Conservation (phyloP, 2,888 invertebrate species). For the Itoplectis maculator region DNA sequence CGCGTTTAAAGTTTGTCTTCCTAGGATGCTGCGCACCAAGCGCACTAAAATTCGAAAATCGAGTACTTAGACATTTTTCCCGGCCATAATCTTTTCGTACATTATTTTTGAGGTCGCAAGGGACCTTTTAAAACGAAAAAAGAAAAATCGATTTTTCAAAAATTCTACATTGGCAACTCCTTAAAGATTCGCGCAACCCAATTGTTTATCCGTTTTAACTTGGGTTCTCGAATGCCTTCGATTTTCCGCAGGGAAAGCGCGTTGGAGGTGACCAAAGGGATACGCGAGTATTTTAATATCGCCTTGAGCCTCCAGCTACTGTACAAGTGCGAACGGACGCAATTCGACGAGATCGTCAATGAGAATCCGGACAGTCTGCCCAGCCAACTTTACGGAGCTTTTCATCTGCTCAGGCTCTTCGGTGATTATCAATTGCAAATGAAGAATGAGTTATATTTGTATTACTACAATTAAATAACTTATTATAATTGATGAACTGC, state of each 20-base stretch:
- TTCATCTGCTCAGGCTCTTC: constrained; percentile 95
- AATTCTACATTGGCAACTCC: too few relatives aligned
- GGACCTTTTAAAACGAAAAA: too few relatives aligned
- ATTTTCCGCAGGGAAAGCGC: constrained; percentile 77
- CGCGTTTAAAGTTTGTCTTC: too few relatives aligned
- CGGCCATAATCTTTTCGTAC: too few relatives aligned
- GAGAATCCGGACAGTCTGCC: constrained; percentile 92
- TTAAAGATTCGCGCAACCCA: constrained; percentile 42
- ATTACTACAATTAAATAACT: too few relatives aligned
- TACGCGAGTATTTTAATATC: constrained; percentile 97
- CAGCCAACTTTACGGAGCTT: constrained; percentile 94
- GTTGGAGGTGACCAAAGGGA: constrained; percentile 86
- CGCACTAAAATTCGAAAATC: too few relatives aligned
- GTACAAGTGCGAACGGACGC: constrained; percentile 97
- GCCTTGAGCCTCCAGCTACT: constrained; percentile 96
- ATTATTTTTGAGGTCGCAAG: too few relatives aligned
- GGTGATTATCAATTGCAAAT: constrained; percentile 80
- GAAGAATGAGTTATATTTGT: too few relatives aligned
- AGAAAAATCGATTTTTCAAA: too few relatives aligned
- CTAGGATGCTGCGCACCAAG: too few relatives aligned
- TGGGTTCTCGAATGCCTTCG: neutral
- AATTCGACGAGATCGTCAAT: constrained; percentile 93
- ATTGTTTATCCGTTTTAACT: neutral
- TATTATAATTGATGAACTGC: too few relatives aligned
- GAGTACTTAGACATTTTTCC: too few relatives aligned